phyloP scores from a whole-genome alignment of 2,797 vertebrate genomes.

The Tenualosa ilisha region DNA sequence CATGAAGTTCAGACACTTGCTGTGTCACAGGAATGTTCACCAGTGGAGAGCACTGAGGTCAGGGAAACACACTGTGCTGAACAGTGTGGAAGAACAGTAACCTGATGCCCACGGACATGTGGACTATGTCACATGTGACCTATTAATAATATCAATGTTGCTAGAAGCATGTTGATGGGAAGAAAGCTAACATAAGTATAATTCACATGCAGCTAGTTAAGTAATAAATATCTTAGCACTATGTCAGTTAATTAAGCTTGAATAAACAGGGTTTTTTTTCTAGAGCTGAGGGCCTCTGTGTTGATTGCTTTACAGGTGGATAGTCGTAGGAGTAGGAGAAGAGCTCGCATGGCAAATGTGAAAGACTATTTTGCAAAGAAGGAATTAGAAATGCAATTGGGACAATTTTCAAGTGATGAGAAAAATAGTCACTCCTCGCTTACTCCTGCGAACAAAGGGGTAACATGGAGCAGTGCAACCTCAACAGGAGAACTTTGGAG shows the following conservation, averaged over 20 bases:
- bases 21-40: not conserved
- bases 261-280: not conserved
- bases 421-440: not conserved
- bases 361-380: conserved; percentile 59
- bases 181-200: not conserved
- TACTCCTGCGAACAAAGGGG: not conserved
- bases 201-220: not conserved
- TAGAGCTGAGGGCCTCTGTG: not conserved
- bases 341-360: conserved; percentile 55
- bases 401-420: conserved; percentile 43
- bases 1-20: not conserved
- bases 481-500: not conserved
- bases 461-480: not conserved
- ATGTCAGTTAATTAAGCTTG: not conserved
- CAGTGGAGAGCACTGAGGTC: not conserved
- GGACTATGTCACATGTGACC: conserved; percentile 43
- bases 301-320: conserved; percentile 66
- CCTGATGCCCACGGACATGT: conserved; percentile 54
- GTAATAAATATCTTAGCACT: not conserved
- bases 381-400: conserved; percentile 38
- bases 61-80: not conserved
- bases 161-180: not conserved
- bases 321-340: conserved; percentile 58
- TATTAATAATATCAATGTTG: conserved; percentile 49
- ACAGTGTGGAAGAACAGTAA: conserved; percentile 33